Conservation (phyloP, 1,140 invertebrate genomes). For the Stratiolaelaps scimitus region DNA sequence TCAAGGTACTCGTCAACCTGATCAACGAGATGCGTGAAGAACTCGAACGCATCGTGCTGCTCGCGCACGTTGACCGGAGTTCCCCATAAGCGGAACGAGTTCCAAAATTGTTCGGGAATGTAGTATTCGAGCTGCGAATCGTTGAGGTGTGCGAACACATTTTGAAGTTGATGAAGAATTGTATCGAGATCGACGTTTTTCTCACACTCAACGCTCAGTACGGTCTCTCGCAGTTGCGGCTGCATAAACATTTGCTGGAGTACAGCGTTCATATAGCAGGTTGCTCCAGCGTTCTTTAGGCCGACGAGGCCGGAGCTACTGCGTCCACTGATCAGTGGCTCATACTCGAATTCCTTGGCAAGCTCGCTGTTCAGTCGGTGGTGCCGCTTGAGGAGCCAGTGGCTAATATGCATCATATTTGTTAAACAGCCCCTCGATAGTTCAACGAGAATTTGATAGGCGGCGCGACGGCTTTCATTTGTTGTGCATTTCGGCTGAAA, state of each 20-base stretch:
- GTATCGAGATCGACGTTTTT: constrained; percentile 37
- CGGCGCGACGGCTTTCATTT: constrained; percentile 43
- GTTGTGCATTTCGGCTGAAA: constrained; percentile 40
- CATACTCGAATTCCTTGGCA: constrained; percentile 47
- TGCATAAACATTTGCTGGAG: constrained; percentile 50
- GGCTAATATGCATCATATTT: constrained; percentile 42
- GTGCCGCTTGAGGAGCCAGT: constrained; percentile 44
- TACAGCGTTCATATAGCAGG: constrained; percentile 53
- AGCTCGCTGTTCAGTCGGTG: constrained; percentile 43
- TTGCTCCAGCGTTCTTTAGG: constrained; percentile 52
- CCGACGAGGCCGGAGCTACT: constrained; percentile 48
- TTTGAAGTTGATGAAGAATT: constrained; percentile 47
- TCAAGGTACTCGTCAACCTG: constrained; percentile 48
- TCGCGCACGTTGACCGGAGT: constrained; percentile 50
- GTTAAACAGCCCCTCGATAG: constrained; percentile 39
- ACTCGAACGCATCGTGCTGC: constrained; percentile 53
- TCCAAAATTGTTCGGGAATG: constrained; percentile 50
- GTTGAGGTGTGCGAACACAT: constrained; percentile 49
- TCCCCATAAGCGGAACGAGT: constrained; percentile 48
- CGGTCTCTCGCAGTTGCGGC: constrained; percentile 44
- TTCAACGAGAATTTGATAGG: constrained; percentile 45
- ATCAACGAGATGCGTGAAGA: constrained; percentile 48
- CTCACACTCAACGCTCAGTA: constrained; percentile 45
- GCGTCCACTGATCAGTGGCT: constrained; percentile 46
- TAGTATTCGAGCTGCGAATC: constrained; percentile 50